Evolutionary conservation across 2,888 invertebrate genomes (phyloP).

Genomic region (Tinea trinotella): DNA sequence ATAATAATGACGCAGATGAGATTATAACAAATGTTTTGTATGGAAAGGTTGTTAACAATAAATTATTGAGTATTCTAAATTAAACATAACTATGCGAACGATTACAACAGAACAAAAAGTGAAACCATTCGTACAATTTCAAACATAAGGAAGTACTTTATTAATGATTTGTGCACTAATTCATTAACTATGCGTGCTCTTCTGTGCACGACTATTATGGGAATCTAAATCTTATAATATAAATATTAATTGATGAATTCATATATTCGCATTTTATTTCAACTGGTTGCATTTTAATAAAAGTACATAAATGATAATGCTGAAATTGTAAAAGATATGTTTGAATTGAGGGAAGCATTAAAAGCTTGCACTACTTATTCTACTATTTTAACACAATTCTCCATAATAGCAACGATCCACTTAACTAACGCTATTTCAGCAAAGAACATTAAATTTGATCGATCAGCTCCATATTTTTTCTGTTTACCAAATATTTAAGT

Average conservation of each 20-base stretch:
- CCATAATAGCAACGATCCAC: conserved; percentile 41
- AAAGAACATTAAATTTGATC: conserved; percentile 65
- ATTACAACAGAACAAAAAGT: too few species aligned
- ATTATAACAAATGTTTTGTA: conserved; percentile 9
- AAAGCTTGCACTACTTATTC: not conserved
- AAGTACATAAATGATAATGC: too few species aligned
- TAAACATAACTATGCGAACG: not conserved
- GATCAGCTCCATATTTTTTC: conserved; percentile 70
- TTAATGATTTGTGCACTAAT: not conserved
- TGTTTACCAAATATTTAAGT: conserved; percentile 73
- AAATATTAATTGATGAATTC: too few species aligned
- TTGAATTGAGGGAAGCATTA: not conserved
- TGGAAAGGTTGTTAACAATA: conserved; percentile 1
- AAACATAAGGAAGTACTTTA: not conserved
- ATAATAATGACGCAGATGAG: conserved; percentile 10
- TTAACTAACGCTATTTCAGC: conserved; percentile 57
- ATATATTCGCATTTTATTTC: too few species aligned
- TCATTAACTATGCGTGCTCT: not conserved
- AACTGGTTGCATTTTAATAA: too few species aligned
- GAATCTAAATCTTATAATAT: not conserved
- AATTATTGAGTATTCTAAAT: not conserved
- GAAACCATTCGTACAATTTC: too few species aligned
- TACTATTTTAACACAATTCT: conserved; percentile 25
- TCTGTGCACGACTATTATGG: too few species aligned
- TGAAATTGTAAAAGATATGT: too few species aligned